These are phyloP conservation scores for Proterorhinus semilunaris DNA, from an alignment of 2,113 vertebrate species.

Conservation along the genomic window DNA sequence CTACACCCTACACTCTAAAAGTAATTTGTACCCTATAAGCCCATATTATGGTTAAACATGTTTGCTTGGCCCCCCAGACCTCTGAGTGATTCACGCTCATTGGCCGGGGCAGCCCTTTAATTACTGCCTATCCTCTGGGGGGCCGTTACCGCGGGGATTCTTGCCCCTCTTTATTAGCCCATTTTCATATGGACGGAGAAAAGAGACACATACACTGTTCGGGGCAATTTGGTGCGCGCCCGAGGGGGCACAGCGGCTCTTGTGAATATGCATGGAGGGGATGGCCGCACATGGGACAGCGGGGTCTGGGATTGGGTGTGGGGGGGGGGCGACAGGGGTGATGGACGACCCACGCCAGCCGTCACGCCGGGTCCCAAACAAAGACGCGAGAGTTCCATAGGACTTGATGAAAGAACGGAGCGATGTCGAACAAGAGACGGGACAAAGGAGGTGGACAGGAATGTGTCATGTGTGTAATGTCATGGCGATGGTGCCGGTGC, in stretches of 20 bases:
- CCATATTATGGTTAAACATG: not conserved
- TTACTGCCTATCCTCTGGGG: constrained; percentile 68
- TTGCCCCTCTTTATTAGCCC: constrained; percentile 79
- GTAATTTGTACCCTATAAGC: not conserved
- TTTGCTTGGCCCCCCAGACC: constrained; percentile 39
- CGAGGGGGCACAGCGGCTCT: constrained; percentile 62
- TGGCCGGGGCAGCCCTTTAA: constrained; percentile 77
- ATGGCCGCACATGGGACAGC: constrained; percentile 18
- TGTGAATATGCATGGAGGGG: constrained; percentile 76
- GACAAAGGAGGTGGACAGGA: constrained; percentile 6
- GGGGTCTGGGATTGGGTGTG: constrained; percentile 20
- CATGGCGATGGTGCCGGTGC: constrained; percentile 3
- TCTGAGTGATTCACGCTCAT: constrained; percentile 72
- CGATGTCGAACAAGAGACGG: constrained; percentile 28
- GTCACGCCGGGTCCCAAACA: constrained; percentile 73
- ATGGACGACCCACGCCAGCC: constrained; percentile 66
- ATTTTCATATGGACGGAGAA: constrained; percentile 74
- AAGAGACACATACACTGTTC: constrained; percentile 54
- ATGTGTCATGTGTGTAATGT: constrained; percentile 3
- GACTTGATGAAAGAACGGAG: constrained; percentile 60
- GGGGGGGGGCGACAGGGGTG: constrained; percentile 61
- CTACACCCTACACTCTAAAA: no score
- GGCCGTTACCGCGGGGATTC: constrained; percentile 73
- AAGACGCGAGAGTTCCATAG: constrained; percentile 43
- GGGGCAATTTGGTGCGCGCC: constrained; percentile 60